Evolutionary conservation across 2,888 invertebrate genomes (phyloP).

Genomic region (Notocelia uddmanniana): DNA sequence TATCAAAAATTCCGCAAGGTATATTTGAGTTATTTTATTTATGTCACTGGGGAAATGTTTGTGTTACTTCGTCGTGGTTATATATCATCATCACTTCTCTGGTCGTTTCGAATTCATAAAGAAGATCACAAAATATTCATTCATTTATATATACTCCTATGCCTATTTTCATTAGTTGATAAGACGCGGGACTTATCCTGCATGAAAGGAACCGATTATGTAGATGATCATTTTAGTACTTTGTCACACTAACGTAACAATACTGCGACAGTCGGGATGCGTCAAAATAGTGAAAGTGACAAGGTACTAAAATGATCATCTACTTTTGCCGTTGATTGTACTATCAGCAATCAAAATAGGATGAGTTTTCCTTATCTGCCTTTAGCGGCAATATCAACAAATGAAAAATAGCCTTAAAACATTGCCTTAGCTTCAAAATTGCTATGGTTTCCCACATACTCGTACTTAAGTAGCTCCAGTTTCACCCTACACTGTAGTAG

Average conservation of each 20-base stretch:
- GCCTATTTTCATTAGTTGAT: background rate
- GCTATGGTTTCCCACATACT: background rate
- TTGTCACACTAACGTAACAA: no score
- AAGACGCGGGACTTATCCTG: no score
- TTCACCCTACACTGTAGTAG: background rate
- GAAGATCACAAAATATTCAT: background rate
- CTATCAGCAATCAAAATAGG: no score
- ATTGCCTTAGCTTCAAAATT: background rate
- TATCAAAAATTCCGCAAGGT: slow-evolving; percentile 24
- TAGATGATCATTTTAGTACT: no score
- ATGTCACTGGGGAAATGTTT: slow-evolving; percentile 58
- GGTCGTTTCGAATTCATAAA: slow-evolving; percentile 1
- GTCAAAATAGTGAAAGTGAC: no score
- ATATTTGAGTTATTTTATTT: slow-evolving; percentile 45
- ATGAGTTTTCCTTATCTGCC: no score
- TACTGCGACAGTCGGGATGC: no score
- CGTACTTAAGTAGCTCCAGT: background rate
- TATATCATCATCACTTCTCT: slow-evolving; percentile 8
- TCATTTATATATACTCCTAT: background rate
- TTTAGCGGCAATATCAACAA: no score
- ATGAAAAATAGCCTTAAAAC: background rate
- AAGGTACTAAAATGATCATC: no score
- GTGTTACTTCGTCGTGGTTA: slow-evolving; percentile 52
- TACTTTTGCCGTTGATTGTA: no score
- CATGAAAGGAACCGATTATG: no score